Evolutionary conservation across 2,113 vertebrate genomes (phyloP).

Genomic region (Rhabdomys dilectus): DNA sequence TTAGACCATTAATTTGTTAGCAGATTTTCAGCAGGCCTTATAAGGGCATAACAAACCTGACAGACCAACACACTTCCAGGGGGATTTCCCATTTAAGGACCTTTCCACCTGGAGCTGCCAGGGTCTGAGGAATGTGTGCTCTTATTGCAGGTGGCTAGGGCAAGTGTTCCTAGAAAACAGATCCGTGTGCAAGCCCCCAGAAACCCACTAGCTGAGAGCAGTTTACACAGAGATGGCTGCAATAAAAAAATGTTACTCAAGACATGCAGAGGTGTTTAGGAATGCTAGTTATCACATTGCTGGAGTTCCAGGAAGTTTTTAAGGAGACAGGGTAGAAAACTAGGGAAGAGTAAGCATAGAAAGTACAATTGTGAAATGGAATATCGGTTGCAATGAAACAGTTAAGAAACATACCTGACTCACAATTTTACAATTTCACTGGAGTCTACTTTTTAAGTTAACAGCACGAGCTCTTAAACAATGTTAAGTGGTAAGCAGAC

Average conservation of each 20-base stretch:
- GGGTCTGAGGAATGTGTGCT: neutral
- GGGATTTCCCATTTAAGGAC: constrained; percentile 63
- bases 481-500: neutral
- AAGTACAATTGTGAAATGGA: neutral
- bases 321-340: neutral
- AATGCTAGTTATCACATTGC: neutral
- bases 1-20: constrained; percentile 81
- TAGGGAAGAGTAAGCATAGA: neutral
- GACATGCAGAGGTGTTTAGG: neutral
- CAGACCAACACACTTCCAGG: constrained; percentile 38
- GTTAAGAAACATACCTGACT: neutral
- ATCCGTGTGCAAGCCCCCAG: neutral
- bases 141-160: constrained; percentile 14
- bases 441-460: neutral
- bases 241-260: constrained; percentile 8
- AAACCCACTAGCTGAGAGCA: constrained; percentile 4
- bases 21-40: constrained; percentile 77
- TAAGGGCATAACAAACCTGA: constrained; percentile 52
- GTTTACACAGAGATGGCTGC: neutral
- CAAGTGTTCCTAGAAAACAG: neutral
- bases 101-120: constrained; percentile 26
- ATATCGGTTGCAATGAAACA: neutral
- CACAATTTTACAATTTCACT: neutral
- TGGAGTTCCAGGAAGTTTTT: constrained; percentile 1
- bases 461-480: neutral